phyloP scores from a whole-genome alignment of 2,888 invertebrate genomes.

The Leptothorax acervorum region DNA sequence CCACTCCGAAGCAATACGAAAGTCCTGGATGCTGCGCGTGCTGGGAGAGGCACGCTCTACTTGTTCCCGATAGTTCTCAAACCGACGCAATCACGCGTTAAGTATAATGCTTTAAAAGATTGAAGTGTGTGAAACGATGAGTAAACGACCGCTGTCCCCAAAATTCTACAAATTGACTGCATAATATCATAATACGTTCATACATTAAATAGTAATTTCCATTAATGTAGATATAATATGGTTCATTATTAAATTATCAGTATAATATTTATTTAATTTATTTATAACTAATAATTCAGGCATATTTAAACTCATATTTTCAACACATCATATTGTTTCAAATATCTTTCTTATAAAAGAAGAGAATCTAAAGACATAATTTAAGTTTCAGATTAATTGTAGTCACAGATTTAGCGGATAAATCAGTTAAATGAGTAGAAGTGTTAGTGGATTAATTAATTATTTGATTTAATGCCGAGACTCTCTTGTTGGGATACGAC shows the following conservation, averaged over 20 bases:
- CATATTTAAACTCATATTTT: background rate
- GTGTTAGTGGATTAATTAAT: constrained; percentile 36
- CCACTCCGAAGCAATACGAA: constrained; percentile 61
- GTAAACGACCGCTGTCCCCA: background rate
- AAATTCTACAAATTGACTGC: background rate
- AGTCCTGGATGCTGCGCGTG: constrained; percentile 2
- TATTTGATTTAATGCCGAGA: constrained; percentile 35
- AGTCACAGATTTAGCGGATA: background rate
- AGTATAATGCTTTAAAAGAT: background rate
- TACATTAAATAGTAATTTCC: background rate
- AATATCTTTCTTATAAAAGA: background rate
- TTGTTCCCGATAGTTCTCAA: constrained; percentile 23
- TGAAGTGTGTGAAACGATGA: background rate
- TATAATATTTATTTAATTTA: constrained; percentile 11
- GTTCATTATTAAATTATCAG: constrained; percentile 10
- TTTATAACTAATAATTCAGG: background rate
- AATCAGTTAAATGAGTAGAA: constrained; percentile 21
- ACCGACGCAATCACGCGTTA: background rate
- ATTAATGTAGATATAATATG: background rate
- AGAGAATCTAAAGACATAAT: background rate
- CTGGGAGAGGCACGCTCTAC: constrained; percentile 22
- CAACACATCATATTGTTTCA: background rate
- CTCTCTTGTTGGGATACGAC: background rate
- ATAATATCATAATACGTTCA: background rate
- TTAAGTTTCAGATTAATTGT: background rate